A percentile compares a stretch with the other conserved stretches of the same genome.
Evolutionary conservation across 2,888 invertebrate genomes (phyloP).

Genomic region (Orthosia incerta): DNA sequence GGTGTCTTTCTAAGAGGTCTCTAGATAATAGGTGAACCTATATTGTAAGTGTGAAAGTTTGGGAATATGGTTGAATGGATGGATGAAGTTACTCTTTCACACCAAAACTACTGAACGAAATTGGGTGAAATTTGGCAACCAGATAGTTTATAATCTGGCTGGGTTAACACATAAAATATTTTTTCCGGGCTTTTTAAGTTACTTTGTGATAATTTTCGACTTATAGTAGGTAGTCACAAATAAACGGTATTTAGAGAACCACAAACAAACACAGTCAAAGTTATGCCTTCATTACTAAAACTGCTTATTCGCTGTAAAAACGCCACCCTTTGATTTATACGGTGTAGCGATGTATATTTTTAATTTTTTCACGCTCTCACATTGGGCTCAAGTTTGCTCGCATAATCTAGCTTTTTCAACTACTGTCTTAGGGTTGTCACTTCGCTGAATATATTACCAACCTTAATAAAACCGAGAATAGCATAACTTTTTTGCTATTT

Average conservation of each 20-base stretch:
- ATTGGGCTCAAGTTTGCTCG: constrained; percentile 55
- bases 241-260: constrained; percentile 7
- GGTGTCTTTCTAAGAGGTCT: too few relatives aligned
- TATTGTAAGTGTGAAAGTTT: too few relatives aligned
- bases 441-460: not conserved
- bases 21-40: too few relatives aligned
- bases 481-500: not conserved
- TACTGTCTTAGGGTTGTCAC: constrained; percentile 51
- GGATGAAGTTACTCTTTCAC: too few relatives aligned
- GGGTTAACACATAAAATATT: too few relatives aligned
- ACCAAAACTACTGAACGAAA: too few relatives aligned
- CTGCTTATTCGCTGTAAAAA: constrained; percentile 33
- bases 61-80: too few relatives aligned
- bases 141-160: too few relatives aligned
- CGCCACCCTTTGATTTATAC: constrained; percentile 31
- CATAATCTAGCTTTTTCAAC: constrained; percentile 59
- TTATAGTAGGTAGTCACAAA: not conserved
- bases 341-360: constrained; percentile 14
- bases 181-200: too few relatives aligned
- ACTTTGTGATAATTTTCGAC: too few relatives aligned
- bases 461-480: not conserved
- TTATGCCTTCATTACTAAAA: constrained; percentile 25
- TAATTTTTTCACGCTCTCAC: constrained; percentile 52
- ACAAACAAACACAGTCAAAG: constrained; percentile 14
- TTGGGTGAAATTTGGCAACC: too few relatives aligned